Evolutionary conservation across 2,888 invertebrate genomes (phyloP).

Genomic region (Timandra comae): DNA sequence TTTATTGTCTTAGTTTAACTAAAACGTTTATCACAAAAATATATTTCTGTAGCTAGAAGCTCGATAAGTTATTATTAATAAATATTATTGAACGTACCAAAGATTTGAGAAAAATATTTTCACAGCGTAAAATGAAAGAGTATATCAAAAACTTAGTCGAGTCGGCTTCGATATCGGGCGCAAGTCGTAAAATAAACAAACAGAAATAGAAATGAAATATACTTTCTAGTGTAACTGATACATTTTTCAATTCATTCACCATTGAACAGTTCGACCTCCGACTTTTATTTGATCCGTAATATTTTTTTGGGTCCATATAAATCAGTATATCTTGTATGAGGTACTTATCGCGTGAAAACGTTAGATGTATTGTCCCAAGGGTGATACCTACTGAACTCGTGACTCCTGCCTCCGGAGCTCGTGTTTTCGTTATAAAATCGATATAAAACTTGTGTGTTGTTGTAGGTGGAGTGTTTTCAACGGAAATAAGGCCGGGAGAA

Average conservation of each 20-base stretch:
- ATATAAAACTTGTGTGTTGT: constrained; percentile 20
- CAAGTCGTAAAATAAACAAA: constrained; percentile 2
- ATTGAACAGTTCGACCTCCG: constrained; percentile 25
- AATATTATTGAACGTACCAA: too few species aligned
- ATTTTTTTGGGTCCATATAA: constrained; percentile 56
- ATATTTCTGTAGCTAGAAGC: too few species aligned
- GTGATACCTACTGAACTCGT: constrained; percentile 45
- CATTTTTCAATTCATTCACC: constrained; percentile 28
- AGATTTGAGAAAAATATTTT: too few species aligned
- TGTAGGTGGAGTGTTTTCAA: constrained; percentile 18
- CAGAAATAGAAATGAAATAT: not conserved
- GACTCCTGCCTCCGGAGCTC: constrained; percentile 40
- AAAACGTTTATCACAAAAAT: too few species aligned
- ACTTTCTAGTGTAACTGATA: constrained; percentile 6
- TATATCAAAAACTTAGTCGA: too few species aligned
- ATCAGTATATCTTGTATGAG: constrained; percentile 62
- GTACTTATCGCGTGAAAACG: constrained; percentile 59
- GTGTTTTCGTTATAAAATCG: constrained; percentile 26
- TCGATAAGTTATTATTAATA: too few species aligned
- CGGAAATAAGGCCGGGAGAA: constrained; percentile 16
- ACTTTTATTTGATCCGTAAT: constrained; percentile 34
- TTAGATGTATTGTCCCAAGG: constrained; percentile 58
- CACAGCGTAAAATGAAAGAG: too few species aligned
- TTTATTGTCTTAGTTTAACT: too few species aligned
- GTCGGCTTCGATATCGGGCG: too few species aligned